Base-by-base conservation (phyloP, 2,113 vertebrate species). In the Amphiprion percula region DNA sequence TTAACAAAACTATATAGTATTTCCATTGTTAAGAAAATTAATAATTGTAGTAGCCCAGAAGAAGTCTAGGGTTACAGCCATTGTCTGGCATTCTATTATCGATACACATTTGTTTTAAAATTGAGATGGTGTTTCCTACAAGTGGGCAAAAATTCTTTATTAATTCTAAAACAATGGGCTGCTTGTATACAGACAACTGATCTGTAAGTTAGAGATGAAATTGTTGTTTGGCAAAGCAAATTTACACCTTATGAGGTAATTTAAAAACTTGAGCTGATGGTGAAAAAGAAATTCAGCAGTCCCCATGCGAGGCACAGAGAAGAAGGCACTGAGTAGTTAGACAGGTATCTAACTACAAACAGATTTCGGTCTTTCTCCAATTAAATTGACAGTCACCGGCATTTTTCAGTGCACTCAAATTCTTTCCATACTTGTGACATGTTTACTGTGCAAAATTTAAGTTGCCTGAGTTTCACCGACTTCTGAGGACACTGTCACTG, bases 361-460 rank as follows among this genome's bases (percentile, higher is more conserved):
- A 2, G 49, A 50, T 19, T 50, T 50, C n/a, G 23, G 62, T 17
- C 50, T 50, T 73, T 37, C 68, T 68, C 54, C 23, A 77, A 54
- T 55, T 70, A 54, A 60, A 39, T 9, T 39, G 11, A 26, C 59
- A 53, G 17, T 50, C 61, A 39, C 21, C 12, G 49, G n/a, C 33
- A 28, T 23, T 67, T 17, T 26, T 61, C 47, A 55, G 60, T 61
- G 54, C 17, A 39, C 19, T 19, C 24, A 28, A 16, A 23, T 52
- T 58, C 10, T 53, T 72, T 33, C 24, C 46, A 10, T 5, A 37
- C 26, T 24, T 23, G 15, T 16, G 10, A 10, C 1, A 1, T 26
- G 17, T 61, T 55, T 52, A 54, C 39, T 37, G 14, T 26, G 49
- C 54, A 62, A 46, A 23, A 60, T 28, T 50, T 1, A 26, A 68